Conservation (phyloP, 2,888 invertebrate genomes). For the Campopleginae sp. region DNA sequence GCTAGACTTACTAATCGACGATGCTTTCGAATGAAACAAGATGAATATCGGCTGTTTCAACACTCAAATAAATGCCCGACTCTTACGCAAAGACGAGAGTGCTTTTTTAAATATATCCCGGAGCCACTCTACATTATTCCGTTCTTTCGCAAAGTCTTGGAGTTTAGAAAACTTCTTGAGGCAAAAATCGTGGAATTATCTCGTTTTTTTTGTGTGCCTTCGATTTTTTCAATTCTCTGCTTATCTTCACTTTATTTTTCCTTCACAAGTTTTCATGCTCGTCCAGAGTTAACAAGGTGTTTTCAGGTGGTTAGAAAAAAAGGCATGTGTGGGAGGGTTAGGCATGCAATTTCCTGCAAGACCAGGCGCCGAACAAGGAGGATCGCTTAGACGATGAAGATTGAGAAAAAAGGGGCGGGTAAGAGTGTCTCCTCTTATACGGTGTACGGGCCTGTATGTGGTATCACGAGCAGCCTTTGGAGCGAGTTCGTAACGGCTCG, state of each 20-base stretch:
- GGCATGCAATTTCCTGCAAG: constrained; percentile 55
- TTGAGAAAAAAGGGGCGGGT: constrained; percentile 35
- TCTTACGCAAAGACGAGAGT: background rate
- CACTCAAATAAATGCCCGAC: constrained; percentile 10
- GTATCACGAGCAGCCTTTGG: background rate
- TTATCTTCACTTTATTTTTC: constrained; percentile 18
- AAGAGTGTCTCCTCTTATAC: constrained; percentile 1
- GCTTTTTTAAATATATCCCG: constrained; percentile 51
- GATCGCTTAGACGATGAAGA: constrained; percentile 39
- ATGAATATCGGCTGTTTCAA: constrained; percentile 42
- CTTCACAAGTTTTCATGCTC: constrained; percentile 55
- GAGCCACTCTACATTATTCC: constrained; percentile 20
- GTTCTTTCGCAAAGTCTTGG: constrained; percentile 22
- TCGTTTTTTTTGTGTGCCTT: constrained; percentile 8
- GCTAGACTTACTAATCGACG: constrained; percentile 41
- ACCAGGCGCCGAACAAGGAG: constrained; percentile 29
- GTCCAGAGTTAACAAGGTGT: constrained; percentile 62
- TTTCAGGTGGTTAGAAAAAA: constrained; percentile 47
- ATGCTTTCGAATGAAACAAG: constrained; percentile 29
- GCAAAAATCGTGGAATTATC: constrained; percentile 20
- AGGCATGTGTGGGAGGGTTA: background rate
- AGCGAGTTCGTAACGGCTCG: constrained; percentile 2
- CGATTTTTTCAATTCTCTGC: background rate
- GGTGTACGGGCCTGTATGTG: background rate
- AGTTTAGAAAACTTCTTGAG: constrained; percentile 45